Conservation (phyloP, 2,797 vertebrate species). For the Galagoides demidoff region DNA sequence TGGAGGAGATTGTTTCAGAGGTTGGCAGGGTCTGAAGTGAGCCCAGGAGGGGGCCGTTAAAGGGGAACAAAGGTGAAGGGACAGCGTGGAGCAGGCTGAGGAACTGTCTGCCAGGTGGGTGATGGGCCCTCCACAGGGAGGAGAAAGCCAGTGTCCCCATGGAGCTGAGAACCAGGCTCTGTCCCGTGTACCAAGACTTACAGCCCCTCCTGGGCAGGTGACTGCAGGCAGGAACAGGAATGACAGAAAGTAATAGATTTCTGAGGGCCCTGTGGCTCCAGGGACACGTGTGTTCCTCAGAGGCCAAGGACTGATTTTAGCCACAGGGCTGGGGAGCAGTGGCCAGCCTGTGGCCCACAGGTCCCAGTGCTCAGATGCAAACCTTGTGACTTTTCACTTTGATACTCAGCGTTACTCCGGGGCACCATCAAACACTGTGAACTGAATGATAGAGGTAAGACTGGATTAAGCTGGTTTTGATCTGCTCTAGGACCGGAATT, state of each 20-base stretch:
- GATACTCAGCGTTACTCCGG: neutral
- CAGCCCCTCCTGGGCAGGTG: neutral
- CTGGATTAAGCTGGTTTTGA: neutral
- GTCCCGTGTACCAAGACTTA: neutral
- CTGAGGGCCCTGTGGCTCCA: neutral
- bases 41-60: neutral
- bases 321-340: neutral
- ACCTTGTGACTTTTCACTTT: neutral
- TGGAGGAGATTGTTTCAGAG: neutral
- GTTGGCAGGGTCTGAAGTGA: neutral
- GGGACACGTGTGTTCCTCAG: neutral
- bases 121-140: neutral
- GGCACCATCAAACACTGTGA: neutral
- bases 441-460: neutral
- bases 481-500: neutral
- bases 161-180: neutral
- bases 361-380: neutral
- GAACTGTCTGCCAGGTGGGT: neutral
- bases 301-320: neutral
- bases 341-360: neutral
- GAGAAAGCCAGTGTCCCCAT: neutral
- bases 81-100: neutral
- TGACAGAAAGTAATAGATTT: neutral
- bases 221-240: neutral
- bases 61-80: neutral